These are phyloP conservation scores for Sminthopsis crassicaudata DNA, from an alignment of 2,113 vertebrate genomes.

Conservation along the genomic window DNA sequence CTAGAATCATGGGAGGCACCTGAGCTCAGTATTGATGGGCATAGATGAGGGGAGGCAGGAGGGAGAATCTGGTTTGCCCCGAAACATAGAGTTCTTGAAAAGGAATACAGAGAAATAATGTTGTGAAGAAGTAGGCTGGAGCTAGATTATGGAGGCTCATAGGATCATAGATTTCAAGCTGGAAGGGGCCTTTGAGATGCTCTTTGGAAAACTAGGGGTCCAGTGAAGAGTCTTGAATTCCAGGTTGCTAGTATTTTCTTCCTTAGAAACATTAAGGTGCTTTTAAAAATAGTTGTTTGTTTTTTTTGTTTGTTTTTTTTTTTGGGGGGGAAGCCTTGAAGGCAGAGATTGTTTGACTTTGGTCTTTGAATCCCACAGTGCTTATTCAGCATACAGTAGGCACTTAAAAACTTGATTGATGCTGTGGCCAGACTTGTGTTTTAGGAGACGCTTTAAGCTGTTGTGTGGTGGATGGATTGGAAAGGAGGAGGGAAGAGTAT, in stretches of 20 bases:
- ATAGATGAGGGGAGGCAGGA: neutral
- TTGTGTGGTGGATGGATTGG: neutral
- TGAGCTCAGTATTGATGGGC: neutral
- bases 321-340: neutral
- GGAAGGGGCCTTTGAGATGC: neutral
- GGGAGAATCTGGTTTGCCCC: neutral
- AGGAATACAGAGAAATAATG: neutral
- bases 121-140: neutral
- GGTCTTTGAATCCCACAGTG: neutral
- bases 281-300: neutral
- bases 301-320: neutral
- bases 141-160: neutral
- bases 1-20: neutral
- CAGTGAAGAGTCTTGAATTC: neutral
- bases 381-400: neutral
- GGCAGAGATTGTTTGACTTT: neutral
- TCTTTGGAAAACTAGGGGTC: neutral
- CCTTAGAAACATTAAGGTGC: neutral
- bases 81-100: neutral
- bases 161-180: neutral
- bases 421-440: neutral
- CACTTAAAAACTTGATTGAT: neutral
- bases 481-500: neutral
- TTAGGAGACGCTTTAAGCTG: neutral
- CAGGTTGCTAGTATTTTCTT: neutral